A percentile compares a stretch with the other conserved stretches of the same genome.
Evolutionary conservation across 2,888 invertebrate species (phyloP).

Genomic region (Abrostola triplasia): DNA sequence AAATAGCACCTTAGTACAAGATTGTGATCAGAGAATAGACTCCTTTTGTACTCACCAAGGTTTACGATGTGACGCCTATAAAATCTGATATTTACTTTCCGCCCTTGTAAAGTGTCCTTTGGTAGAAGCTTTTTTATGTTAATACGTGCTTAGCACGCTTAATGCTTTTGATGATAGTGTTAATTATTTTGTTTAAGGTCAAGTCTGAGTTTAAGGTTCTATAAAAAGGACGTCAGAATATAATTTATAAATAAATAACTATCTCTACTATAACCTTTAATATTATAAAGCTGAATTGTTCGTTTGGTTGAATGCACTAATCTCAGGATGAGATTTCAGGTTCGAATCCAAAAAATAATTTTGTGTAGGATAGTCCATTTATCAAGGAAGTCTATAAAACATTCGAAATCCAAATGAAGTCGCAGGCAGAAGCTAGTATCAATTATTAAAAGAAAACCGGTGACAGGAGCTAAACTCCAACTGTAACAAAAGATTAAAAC

Average conservation of each 20-base stretch:
- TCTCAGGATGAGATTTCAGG: no score
- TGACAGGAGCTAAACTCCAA: not conserved
- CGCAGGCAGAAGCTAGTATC: no score
- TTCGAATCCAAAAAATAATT: no score
- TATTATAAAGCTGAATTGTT: no score
- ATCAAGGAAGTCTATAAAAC: no score
- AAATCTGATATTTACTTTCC: slow-evolving; percentile 50
- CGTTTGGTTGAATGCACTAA: no score
- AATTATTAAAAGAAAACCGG: not conserved
- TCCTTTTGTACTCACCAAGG: slow-evolving; percentile 46
- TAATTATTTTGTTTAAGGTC: slow-evolving; percentile 23
- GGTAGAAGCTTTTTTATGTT: slow-evolving; percentile 30
- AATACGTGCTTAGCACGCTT: slow-evolving; percentile 40
- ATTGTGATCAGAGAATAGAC: slow-evolving; percentile 57
- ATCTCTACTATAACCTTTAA: no score
- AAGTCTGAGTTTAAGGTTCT: slow-evolving; percentile 30
- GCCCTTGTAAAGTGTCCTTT: slow-evolving; percentile 40
- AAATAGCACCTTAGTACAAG: slow-evolving; percentile 56
- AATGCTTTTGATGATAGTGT: slow-evolving; percentile 33
- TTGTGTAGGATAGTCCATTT: no score
- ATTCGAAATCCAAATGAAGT: no score
- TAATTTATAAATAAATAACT: not conserved
- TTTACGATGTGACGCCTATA: slow-evolving; percentile 50
- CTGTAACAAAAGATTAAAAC: not conserved
- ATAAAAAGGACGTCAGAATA: slow-evolving; percentile 5